These are phyloP conservation scores for Oxyruncus cristatus DNA, from an alignment of 2,113 vertebrate species.

Conservation along the genomic window DNA sequence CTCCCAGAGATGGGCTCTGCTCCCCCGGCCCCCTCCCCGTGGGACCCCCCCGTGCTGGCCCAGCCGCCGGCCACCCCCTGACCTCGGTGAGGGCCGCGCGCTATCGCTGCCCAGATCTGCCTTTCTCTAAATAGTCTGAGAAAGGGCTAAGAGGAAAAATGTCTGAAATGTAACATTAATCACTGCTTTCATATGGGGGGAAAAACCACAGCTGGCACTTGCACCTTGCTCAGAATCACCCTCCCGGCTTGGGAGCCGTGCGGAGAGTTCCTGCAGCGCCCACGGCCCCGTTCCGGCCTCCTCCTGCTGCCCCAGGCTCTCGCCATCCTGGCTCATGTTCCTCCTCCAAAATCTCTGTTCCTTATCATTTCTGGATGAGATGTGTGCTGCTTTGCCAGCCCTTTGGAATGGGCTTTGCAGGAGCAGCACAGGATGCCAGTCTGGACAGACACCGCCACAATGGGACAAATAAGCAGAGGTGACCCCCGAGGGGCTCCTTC, in stretches of 20 bases:
- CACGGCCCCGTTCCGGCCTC: rapidly evolving
- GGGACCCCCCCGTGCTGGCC: not conserved
- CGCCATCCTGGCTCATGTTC: rapidly evolving
- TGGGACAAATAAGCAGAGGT: not conserved
- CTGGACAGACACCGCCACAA: not conserved
- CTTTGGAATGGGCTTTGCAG: not conserved
- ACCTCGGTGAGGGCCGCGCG: not conserved
- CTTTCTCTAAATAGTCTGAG: constrained; percentile 59
- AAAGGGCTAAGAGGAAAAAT: constrained; percentile 42
- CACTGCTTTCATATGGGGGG: not conserved
- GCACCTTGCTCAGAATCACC: not conserved
- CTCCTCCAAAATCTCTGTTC: rapidly evolving
- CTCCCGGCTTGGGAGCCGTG: not conserved
- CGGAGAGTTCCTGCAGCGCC: not conserved
- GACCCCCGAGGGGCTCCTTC: not conserved
- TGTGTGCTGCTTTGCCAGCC: rapidly evolving
- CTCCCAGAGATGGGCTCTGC: rapidly evolving
- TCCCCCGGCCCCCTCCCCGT: not conserved
- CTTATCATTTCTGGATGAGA: rapidly evolving
- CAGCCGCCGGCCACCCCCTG: not conserved
- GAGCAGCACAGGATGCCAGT: not conserved
- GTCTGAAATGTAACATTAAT: constrained; percentile 18
- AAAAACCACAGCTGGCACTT: not conserved
- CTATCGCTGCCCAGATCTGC: constrained; percentile 11
- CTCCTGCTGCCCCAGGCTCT: not conserved